These are phyloP conservation scores for Cetoscarus ocellatus DNA, from an alignment of 2,797 vertebrate genomes.

Conservation along the genomic window DNA sequence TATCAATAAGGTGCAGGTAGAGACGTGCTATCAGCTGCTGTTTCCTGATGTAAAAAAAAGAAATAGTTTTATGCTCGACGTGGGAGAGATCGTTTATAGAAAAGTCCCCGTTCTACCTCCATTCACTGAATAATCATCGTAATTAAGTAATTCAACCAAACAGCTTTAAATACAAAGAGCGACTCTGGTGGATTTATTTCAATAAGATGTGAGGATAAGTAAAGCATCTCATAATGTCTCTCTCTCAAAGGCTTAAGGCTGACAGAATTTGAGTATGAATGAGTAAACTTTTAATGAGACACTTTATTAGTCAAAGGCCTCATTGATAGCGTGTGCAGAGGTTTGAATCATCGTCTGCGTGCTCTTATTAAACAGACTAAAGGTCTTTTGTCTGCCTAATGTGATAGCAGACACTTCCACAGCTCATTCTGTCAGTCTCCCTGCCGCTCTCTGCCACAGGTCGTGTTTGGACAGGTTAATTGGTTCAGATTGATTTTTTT, in stretches of 20 bases:
- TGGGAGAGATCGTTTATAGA: no score
- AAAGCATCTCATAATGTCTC: background rate
- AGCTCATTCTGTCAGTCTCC: conserved; percentile 43
- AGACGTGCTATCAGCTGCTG: no score
- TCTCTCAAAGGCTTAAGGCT: background rate
- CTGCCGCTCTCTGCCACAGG: conserved; percentile 14
- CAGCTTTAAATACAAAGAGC: no score
- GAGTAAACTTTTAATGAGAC: conserved; percentile 15
- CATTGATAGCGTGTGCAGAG: conserved; percentile 1
- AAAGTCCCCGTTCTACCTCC: no score
- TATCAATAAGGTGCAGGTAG: background rate
- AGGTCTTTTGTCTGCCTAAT: conserved; percentile 47
- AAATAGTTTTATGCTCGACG: no score
- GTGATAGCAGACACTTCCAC: conserved; percentile 21
- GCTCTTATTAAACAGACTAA: conserved; percentile 37
- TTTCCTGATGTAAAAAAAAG: no score
- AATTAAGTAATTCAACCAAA: no score
- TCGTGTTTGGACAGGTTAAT: conserved; percentile 68
- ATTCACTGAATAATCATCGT: no score
- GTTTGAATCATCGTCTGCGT: background rate
- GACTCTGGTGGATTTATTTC: no score
- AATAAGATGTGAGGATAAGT: background rate
- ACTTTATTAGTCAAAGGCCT: conserved; percentile 9
- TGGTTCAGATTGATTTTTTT: conserved; percentile 54
- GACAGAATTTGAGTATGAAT: conserved; percentile 19